A percentile compares a stretch with the other conserved stretches of the same genome.
phyloP scores from a whole-genome alignment of 2,113 vertebrate species.

The Thalassoma bifasciatum region DNA sequence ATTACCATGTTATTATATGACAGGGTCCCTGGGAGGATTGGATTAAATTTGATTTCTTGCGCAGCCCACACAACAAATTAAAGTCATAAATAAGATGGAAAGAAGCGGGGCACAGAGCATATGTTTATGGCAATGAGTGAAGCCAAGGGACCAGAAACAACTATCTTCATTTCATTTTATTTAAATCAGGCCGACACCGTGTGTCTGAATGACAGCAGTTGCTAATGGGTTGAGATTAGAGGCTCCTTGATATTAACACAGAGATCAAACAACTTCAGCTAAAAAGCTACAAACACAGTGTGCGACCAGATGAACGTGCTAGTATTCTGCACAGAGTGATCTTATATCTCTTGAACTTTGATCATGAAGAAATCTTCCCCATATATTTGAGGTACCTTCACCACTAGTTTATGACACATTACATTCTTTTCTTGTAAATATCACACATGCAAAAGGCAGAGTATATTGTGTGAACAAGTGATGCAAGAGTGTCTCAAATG shows the following conservation, averaged over 20 bases:
- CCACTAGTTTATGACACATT: neutral
- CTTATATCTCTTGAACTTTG: conserved; percentile 22
- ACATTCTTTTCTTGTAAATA: neutral
- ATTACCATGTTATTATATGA: conserved; percentile 99
- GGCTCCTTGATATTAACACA: conserved; percentile 93
- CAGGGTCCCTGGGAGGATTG: conserved; percentile 99
- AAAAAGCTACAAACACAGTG: conserved; percentile 35
- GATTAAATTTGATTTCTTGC: conserved; percentile 99
- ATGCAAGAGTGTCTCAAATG: neutral
- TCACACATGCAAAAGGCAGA: neutral
- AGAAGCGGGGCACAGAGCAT: conserved; percentile 99
- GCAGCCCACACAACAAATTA: conserved; percentile 99
- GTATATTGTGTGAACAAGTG: neutral
- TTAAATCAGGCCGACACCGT: conserved; percentile 99
- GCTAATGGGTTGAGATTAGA: conserved; percentile 98
- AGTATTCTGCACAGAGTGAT: conserved; percentile 28
- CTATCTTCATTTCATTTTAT: conserved; percentile 99
- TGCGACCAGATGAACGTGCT: conserved; percentile 12
- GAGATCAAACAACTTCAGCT: conserved; percentile 86
- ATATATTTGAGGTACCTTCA: neutral
- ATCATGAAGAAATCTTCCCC: neutral
- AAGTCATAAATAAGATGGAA: conserved; percentile 99
- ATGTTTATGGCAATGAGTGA: conserved; percentile 99
- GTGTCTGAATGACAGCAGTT: conserved; percentile 99
- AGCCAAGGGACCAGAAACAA: conserved; percentile 99